A percentile compares a stretch with the other conserved stretches of the same genome.
phyloP scores from a whole-genome alignment of 2,888 invertebrate genomes.

The Macaria liturata region DNA sequence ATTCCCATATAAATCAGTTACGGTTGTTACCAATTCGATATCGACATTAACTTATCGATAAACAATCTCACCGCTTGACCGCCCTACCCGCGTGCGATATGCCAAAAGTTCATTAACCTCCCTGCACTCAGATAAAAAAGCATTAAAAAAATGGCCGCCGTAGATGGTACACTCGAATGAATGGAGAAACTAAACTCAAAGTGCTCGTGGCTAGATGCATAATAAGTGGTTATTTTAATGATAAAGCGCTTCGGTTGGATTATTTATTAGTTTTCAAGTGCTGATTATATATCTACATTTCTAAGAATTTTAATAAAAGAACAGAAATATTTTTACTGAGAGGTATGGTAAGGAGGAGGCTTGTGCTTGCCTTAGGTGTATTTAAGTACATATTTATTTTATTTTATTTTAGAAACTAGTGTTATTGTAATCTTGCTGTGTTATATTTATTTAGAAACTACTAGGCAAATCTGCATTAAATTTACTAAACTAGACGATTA shows the following conservation, averaged over 20 bases:
- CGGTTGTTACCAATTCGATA: slow-evolving; percentile 7
- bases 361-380: too few relatives aligned
- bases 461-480: too few relatives aligned
- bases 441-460: too few relatives aligned
- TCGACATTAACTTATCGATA: slow-evolving; percentile 23
- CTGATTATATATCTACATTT: slow-evolving; percentile 7
- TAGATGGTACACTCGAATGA: slow-evolving; percentile 22
- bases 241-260: slow-evolving; percentile 7
- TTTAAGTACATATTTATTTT: too few relatives aligned
- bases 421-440: too few relatives aligned
- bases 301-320: too few relatives aligned
- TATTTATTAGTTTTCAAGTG: slow-evolving; percentile 18
- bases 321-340: too few relatives aligned
- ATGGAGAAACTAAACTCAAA: slow-evolving; percentile 20
- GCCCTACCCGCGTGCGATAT: slow-evolving; percentile 66
- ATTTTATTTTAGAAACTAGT: too few relatives aligned
- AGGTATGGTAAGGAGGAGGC: too few relatives aligned
- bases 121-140: slow-evolving; percentile 56
- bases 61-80: slow-evolving; percentile 39
- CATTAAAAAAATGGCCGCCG: slow-evolving; percentile 29
- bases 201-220: slow-evolving; percentile 17
- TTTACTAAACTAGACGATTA: too few relatives aligned
- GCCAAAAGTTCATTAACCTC: slow-evolving; percentile 61
- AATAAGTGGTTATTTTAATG: slow-evolving; percentile 23
- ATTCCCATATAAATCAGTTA: slow-evolving; percentile 6